These are phyloP conservation scores for Rhopalosiphum padi DNA, from an alignment of 1,140 invertebrate genomes.

Conservation along the genomic window DNA sequence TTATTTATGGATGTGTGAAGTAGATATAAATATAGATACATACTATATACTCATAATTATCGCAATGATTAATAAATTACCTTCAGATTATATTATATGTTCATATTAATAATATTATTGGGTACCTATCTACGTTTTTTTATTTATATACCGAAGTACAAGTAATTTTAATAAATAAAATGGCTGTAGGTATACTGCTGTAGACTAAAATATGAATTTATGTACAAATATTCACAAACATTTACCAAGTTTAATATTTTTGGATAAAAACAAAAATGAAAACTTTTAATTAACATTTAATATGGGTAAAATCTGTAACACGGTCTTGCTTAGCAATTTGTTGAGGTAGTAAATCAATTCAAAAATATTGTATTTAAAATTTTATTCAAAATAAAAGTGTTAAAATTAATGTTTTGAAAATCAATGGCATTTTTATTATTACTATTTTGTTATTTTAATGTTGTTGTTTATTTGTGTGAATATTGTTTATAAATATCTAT, in stretches of 20 bases:
- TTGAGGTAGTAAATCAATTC: too few species aligned
- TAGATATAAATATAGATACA: background rate
- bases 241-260: background rate
- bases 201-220: too few species aligned
- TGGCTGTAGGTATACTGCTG: too few species aligned
- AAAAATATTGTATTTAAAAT: too few species aligned
- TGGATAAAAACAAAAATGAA: background rate
- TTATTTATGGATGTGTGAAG: background rate
- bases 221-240: background rate
- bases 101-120: slow-evolving; percentile 2
- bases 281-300: background rate
- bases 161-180: background rate
- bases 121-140: background rate
- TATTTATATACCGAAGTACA: background rate
- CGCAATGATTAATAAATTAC: background rate
- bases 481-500: too few species aligned
- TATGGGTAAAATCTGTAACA: too few species aligned
- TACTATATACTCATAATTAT: background rate
- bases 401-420: too few species aligned
- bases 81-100: background rate
- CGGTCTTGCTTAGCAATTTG: too few species aligned
- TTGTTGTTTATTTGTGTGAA: too few species aligned
- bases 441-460: too few species aligned
- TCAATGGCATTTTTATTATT: too few species aligned
- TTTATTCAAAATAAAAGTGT: too few species aligned